Evolutionary conservation across 1,140 invertebrate species (phyloP).

Genomic region (Diploscapter pachys): DNA sequence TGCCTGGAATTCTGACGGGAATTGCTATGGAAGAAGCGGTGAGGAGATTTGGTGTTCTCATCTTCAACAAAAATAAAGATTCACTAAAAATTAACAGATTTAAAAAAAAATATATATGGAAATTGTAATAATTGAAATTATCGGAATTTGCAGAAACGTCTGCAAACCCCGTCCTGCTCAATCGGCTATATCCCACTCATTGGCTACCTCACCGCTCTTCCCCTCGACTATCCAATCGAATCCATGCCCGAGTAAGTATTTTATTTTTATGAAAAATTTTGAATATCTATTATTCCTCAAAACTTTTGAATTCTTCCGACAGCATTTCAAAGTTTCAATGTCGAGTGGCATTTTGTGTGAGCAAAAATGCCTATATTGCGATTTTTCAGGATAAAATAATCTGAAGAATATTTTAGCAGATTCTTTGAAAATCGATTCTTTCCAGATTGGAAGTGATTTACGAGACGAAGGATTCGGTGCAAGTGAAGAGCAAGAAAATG

Average conservation of each 20-base stretch:
- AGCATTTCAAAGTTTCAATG: too few species aligned
- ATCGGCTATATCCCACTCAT: constrained; percentile 55
- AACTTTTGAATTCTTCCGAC: too few species aligned
- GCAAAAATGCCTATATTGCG: too few species aligned
- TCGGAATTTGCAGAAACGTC: background rate
- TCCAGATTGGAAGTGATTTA: constrained; percentile 34
- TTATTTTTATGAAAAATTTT: background rate
- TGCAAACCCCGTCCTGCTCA: constrained; percentile 40
- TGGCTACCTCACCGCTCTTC: constrained; percentile 50
- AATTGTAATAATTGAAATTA: too few species aligned
- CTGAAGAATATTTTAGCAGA: too few species aligned
- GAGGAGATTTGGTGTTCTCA: too few species aligned
- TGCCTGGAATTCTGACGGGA: constrained; percentile 45
- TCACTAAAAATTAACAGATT: too few species aligned
- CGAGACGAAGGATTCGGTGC: background rate
- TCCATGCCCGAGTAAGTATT: constrained; percentile 4
- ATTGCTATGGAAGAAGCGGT: constrained; percentile 46
- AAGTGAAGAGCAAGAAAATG: constrained; percentile 44
- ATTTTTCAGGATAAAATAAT: too few species aligned
- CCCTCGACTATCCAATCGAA: constrained; percentile 23
- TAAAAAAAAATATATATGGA: too few species aligned
- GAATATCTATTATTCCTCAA: too few species aligned
- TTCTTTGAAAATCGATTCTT: background rate
- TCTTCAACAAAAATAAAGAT: too few species aligned
- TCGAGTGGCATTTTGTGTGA: too few species aligned